Evolutionary conservation across 2,888 invertebrate genomes (phyloP), one percentile per base, ranked within the genome.

Genomic region (Apodemia zela): DNA sequence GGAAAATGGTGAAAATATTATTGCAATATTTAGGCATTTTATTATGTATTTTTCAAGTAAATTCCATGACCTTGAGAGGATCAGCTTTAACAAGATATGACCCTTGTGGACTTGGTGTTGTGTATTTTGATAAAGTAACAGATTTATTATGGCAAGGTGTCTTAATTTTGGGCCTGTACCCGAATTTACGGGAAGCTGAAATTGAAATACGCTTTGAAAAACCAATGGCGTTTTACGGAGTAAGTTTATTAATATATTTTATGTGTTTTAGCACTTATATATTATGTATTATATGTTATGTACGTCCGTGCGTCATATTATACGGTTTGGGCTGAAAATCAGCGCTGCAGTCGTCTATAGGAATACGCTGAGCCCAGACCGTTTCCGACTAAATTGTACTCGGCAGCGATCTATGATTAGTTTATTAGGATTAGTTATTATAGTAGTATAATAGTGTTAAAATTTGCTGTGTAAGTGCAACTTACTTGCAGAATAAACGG

Each of bases 51-150:
- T 63, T 74, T 33, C 72, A 74, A 65, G 79, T 79, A 3, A 65
- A 76, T 65, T 71, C 79, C 3, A 81, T 89, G 81, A 73, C 85
- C 10, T 68, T 89, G 54, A 77, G 78, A 62, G 89, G 89, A 0
- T 77, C 84, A 2, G 74, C 74, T 47, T 71, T 84, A 63, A 86
- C 82, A 0, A 79, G 82, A 67, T 90, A 89, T 58, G 82, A 86
- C 49, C 90, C 90, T 1, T 90, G 90, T 69, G 85, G 84, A 10
- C 71, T 89, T 59, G 89, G 85, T 2, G 73, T 85, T 10, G 71
- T 90, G 68, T 77, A 85, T 73, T 89, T 90, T 67, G 84, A 89
- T 66, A 85, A 75, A 75, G 61, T 83, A 7, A 71, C 72, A 3
- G 72, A 77, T 1, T 74, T 71, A 63, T 61, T 79, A 66, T 90